Evolutionary conservation across 2,113 vertebrate species (phyloP), one percentile per base, ranked within the genome.

Genomic region (Ammodramus savannarum): DNA sequence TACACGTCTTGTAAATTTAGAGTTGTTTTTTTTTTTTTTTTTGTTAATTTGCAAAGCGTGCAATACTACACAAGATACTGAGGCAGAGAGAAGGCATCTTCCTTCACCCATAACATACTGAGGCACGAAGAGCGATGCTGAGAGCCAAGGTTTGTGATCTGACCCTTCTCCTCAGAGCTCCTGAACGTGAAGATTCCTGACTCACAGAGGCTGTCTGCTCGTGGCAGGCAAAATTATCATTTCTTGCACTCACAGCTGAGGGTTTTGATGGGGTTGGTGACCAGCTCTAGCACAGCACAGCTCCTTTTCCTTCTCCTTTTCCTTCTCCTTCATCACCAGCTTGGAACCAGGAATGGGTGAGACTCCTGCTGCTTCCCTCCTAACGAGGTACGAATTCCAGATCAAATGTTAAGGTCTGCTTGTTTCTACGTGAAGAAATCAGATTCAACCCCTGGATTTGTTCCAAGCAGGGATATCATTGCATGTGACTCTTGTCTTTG

Each of bases 401-500:
- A 95, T 94, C 78, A 88, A 77, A 85, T 81, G 75, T 46, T 71
- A 57, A 84, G 63, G 77, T 65, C 71, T 87, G 25, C 80, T 78
- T 80, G 74, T 87, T 94, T 71, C 67, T 89, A 34, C 10, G 13
- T 16, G 87, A 92, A 71, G 63, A 84, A 89, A 77, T 67, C 8
- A 7, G 10, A 51, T 94, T 93, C 39, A 94, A 54, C 93, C 85
- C 67, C 43, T 94, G 87, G 85, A 62, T 1, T 3, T 21, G 18
- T 77, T 94, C 89, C 94, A 95, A 11, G 69, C 67, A 51, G 85
- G 63, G 76, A 59, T 91, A 63, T 74, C 55, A 31, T 93, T 93
- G 34, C 68, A 31, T 80, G 36, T 72, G 87, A 77, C 65, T 89
- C 71, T 27, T 41, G 71, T 54, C 68, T 85, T 95, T 91, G 89